Evolutionary conservation across 1,140 invertebrate genomes (phyloP).

Genomic region (Lepidotrigona ventralis): DNA sequence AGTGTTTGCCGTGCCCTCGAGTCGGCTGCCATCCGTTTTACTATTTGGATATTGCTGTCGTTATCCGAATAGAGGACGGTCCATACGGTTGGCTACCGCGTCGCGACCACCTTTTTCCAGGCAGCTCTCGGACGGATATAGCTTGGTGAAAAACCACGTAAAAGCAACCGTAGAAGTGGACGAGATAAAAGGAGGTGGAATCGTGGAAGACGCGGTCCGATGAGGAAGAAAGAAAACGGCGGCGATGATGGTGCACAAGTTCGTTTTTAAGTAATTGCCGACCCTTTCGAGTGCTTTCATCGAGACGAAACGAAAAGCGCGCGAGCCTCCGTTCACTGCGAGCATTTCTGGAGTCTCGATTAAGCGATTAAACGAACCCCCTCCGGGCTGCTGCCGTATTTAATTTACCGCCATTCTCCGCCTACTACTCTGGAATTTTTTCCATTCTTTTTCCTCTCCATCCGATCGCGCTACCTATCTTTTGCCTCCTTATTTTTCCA

Average conservation of each 20-base stretch:
- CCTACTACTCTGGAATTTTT: slow-evolving; percentile 42
- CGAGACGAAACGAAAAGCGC: slow-evolving; percentile 48
- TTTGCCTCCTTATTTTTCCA: not conserved
- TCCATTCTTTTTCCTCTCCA: slow-evolving; percentile 34
- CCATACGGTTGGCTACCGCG: slow-evolving; percentile 5
- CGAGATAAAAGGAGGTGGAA: slow-evolving; percentile 13
- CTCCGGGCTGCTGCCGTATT: slow-evolving; percentile 55
- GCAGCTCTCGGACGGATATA: not conserved
- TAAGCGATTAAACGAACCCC: slow-evolving; percentile 70
- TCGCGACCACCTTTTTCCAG: not conserved
- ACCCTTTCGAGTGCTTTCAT: slow-evolving; percentile 64
- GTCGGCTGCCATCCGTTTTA: slow-evolving; percentile 43
- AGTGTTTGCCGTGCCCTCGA: slow-evolving; percentile 63
- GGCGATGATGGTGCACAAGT: slow-evolving; percentile 46
- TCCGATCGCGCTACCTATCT: slow-evolving; percentile 10
- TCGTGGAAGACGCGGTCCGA: not conserved
- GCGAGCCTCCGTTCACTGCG: slow-evolving; percentile 38
- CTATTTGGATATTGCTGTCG: slow-evolving; percentile 64
- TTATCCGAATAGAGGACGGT: slow-evolving; percentile 2
- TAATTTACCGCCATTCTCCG: slow-evolving; percentile 66
- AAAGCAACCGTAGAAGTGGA: slow-evolving; percentile 18
- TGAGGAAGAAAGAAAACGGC: slow-evolving; percentile 32
- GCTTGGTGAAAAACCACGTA: not conserved
- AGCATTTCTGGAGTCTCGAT: slow-evolving; percentile 64
- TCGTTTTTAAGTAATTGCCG: slow-evolving; percentile 69